These are phyloP conservation scores for Gallinago media DNA, from an alignment of 2,113 vertebrate genomes.

Conservation along the genomic window DNA sequence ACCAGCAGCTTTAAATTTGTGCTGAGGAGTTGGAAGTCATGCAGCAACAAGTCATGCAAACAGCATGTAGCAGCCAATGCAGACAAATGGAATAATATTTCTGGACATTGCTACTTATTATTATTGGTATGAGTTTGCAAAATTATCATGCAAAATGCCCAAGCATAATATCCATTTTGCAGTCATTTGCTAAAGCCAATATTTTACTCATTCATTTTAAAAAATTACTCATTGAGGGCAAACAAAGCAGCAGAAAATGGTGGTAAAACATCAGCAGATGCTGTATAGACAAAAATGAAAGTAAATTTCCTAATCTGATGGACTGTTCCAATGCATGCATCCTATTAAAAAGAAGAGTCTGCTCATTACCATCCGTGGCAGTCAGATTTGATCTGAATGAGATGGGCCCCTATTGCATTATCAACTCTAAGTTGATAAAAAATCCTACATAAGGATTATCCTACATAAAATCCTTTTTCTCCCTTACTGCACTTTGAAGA, in stretches of 20 bases:
- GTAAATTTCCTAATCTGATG: background rate
- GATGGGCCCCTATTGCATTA: background rate
- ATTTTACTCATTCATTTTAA: background rate
- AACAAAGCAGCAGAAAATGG: background rate
- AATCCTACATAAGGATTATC: background rate
- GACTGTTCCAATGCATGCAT: background rate
- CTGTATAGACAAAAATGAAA: background rate
- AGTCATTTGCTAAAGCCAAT: background rate
- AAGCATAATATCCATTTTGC: background rate
- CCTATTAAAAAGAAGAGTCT: background rate
- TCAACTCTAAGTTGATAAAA: background rate
- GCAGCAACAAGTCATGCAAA: background rate
- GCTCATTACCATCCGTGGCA: background rate
- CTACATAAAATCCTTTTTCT: no score
- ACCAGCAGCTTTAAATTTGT: constrained; percentile 7
- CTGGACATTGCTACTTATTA: background rate
- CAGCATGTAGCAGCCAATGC: background rate
- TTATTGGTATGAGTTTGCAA: background rate
- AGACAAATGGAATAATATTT: background rate
- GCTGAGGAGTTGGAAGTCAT: background rate
- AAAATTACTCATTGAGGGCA: background rate
- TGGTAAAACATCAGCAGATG: background rate
- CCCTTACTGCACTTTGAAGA: background rate
- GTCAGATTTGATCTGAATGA: background rate
- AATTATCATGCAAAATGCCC: background rate